These are phyloP conservation scores for Yponomeuta plumbellus DNA, from an alignment of 2,888 invertebrate genomes.

Conservation along the genomic window DNA sequence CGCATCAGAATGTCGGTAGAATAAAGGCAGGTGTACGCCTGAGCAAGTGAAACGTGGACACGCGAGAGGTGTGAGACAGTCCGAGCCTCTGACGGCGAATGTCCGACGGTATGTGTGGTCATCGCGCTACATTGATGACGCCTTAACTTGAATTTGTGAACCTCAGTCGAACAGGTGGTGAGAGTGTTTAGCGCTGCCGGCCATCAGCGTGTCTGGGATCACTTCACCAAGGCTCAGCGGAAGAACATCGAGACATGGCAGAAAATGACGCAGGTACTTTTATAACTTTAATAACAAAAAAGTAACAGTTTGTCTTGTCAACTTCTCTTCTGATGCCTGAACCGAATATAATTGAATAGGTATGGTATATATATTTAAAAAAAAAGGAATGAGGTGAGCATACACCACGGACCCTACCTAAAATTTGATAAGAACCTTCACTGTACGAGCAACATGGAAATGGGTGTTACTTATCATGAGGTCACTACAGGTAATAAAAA, in stretches of 20 bases:
- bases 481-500: neutral
- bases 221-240: conserved; percentile 99
- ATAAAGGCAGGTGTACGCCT: neutral
- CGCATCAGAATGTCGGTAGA: neutral
- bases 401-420: neutral
- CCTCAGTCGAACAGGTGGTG: conserved; percentile 98
- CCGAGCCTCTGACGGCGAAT: conserved; percentile 10
- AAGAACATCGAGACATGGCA: conserved; percentile 99
- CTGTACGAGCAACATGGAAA: no score
- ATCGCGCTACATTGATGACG: conserved; percentile 24
- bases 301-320: neutral
- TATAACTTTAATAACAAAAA: neutral
- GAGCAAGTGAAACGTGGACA: neutral
- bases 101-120: conserved; percentile 61
- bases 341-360: neutral
- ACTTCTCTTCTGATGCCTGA: neutral
- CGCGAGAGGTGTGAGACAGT: neutral
- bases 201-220: conserved; percentile 99
- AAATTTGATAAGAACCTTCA: neutral
- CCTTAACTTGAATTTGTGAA: conserved; percentile 23
- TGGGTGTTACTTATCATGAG: neutral
- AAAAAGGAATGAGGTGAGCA: neutral
- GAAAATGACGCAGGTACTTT: conserved; percentile 92
- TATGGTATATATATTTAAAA: no score
- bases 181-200: conserved; percentile 96